These are phyloP conservation scores for Yponomeuta evonymella DNA, from an alignment of 2,888 invertebrate species.

Conservation along the genomic window DNA sequence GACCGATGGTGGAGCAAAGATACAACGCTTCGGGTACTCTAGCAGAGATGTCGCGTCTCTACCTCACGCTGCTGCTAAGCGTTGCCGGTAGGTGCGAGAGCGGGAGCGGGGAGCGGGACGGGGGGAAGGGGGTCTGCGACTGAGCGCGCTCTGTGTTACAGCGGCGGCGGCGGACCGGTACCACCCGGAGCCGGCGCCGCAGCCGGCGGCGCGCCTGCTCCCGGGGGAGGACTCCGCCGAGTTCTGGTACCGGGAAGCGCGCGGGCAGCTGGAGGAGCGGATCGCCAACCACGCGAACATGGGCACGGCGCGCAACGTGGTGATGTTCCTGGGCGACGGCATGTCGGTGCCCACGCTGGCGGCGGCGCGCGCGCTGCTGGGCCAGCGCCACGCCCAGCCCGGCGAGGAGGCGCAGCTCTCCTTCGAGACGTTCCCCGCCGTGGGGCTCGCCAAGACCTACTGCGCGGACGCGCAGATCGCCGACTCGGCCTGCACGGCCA, in stretches of 20 bases:
- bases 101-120: too few species aligned
- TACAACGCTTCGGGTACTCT: too few species aligned
- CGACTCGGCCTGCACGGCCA: conserved; percentile 71
- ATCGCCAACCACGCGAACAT: conserved; percentile 35
- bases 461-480: conserved; percentile 66
- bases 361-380: conserved; percentile 68
- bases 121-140: too few species aligned
- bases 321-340: conserved; percentile 85
- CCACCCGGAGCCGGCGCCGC: background rate
- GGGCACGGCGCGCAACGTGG: conserved; percentile 68
- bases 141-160: too few species aligned
- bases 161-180: conserved; percentile 4
- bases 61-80: too few species aligned
- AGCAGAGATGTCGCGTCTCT: too few species aligned
- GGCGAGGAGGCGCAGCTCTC: conserved; percentile 77
- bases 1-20: too few species aligned
- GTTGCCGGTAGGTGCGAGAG: too few species aligned
- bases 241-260: conserved; percentile 68
- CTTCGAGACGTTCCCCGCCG: conserved; percentile 78
- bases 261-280: conserved; percentile 50
- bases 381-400: conserved; percentile 61
- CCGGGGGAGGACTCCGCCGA: conserved; percentile 28
- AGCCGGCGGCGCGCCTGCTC: background rate
- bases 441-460: conserved; percentile 63
- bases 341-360: too few species aligned